Percentiles rank a stretch among this genome's conserved stretches.
phyloP scores from a whole-genome alignment of 2,797 vertebrate species.

The Clarias platycephalus region DNA sequence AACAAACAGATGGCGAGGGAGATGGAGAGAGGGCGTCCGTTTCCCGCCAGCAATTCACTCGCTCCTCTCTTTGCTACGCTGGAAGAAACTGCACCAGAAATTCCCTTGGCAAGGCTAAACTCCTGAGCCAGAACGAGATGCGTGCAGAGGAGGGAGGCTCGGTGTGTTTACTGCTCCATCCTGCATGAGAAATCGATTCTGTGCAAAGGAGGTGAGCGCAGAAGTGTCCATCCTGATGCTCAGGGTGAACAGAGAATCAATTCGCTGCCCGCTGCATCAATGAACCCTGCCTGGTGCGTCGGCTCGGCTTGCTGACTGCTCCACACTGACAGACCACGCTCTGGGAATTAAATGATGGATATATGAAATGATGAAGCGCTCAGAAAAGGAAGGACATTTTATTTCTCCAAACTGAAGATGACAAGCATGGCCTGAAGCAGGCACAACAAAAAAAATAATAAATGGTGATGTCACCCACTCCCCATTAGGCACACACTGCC shows the following conservation, averaged over 20 bases:
- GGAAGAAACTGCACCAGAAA: slow-evolving; percentile 25
- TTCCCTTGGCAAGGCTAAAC: slow-evolving; percentile 30
- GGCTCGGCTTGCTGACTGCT: slow-evolving; percentile 1
- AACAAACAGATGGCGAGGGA: slow-evolving; percentile 54
- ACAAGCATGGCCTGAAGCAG: slow-evolving; percentile 20
- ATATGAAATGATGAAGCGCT: slow-evolving; percentile 32
- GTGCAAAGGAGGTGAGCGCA: slow-evolving; percentile 19
- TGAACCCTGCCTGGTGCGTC: slow-evolving; percentile 9
- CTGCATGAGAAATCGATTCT: slow-evolving; percentile 44
- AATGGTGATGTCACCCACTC: slow-evolving; percentile 3
- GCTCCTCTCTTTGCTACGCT: slow-evolving; percentile 9
- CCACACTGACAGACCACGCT: slow-evolving; percentile 16
- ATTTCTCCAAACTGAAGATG: slow-evolving; percentile 3
- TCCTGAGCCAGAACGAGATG: slow-evolving; percentile 35
- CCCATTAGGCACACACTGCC: background rate
- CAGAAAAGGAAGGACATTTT: slow-evolving; percentile 16
- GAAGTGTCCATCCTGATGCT: slow-evolving; percentile 32
- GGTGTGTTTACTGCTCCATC: slow-evolving; percentile 26
- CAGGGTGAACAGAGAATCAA: slow-evolving; percentile 29
- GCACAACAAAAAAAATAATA: background rate
- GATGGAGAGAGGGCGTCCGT: slow-evolving; percentile 1
- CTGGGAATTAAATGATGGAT: slow-evolving; percentile 18
- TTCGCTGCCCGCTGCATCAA: slow-evolving; percentile 20
- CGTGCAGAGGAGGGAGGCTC: background rate
- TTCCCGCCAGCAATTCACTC: slow-evolving; percentile 24